Evolutionary conservation across 2,113 vertebrate genomes (phyloP).

Genomic region (Clarias magur): DNA sequence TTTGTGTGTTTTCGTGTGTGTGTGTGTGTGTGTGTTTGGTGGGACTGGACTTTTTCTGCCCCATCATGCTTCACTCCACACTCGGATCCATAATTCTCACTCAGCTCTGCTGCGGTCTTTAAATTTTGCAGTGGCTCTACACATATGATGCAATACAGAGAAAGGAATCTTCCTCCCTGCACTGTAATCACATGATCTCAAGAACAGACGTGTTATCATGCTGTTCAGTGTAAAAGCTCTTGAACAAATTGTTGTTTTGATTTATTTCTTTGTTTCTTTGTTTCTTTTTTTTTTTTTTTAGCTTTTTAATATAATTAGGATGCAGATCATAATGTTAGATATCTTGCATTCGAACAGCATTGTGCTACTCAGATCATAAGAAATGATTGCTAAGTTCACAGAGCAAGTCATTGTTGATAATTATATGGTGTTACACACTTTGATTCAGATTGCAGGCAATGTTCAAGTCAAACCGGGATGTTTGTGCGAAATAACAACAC

Average conservation of each 20-base stretch:
- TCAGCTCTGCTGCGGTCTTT: conserved; percentile 31
- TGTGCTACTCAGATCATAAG: neutral
- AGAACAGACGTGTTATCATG: neutral
- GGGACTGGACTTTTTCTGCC: neutral
- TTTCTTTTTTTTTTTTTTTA: neutral
- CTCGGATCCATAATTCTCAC: conserved; percentile 25
- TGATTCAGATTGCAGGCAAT: neutral
- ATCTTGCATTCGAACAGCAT: neutral
- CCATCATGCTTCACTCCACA: neutral
- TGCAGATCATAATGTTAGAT: neutral
- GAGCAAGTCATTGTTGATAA: neutral
- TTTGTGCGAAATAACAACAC: too few species aligned
- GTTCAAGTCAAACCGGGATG: neutral
- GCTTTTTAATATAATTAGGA: neutral
- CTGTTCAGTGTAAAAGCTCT: neutral
- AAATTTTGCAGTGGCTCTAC: conserved; percentile 26
- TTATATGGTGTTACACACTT: neutral
- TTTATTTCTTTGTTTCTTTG: neutral
- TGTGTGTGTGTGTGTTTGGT: neutral
- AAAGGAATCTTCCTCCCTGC: conserved; percentile 63
- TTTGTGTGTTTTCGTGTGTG: neutral
- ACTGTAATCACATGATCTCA: neutral
- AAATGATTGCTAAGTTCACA: neutral
- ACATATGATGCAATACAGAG: conserved; percentile 55
- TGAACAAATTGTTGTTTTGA: neutral